Evolutionary conservation across 2,797 vertebrate genomes (phyloP), one percentile per base, ranked within the genome.

Genomic region (Microcaecilia unicolor): DNA sequence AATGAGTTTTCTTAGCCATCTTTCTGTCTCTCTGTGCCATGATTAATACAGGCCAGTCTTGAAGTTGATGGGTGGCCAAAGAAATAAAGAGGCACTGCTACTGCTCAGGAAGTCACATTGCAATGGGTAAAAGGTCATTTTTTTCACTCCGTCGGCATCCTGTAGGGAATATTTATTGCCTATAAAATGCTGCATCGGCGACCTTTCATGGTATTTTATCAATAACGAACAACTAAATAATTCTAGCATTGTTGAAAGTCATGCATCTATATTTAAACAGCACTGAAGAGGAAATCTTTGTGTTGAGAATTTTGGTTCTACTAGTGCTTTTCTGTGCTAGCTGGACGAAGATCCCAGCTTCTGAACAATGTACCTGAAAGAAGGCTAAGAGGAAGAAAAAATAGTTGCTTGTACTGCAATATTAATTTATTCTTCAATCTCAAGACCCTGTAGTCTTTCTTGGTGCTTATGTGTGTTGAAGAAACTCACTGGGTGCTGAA

Each of bases 251-350:
- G 60, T 51, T 50, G 25, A 38, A 51, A 64, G 39, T 9, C 25
- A 33, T 49, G 69, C 46, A 74, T 69, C 56, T 69, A 64, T 71
- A 64, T 72, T 72, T 72, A 66, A 66, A 55, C 22, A 58, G 27
- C 12, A 6, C 4, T 10, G 31, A 46, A 37, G 28, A 51, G 29
- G 41, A 52, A 52, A 46, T 40, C 22, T 59, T 31, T 25, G 27
- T 9, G 13, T 49, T 38, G 14, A 42, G 43, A 44, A 25, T 22
- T 47, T 35, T 16, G 5, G 26, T n/a, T n/a, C n/a, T n/a, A n/a
- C n/a, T n/a, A n/a, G n/a, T n/a, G n/a, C n/a, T n/a, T n/a, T n/a
- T n/a, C n/a, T n/a, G n/a, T n/a, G n/a, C n/a, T n/a, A n/a, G n/a
- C n/a, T n/a, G n/a, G n/a, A n/a, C n/a, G n/a, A n/a, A n/a, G n/a